Conservation (phyloP, 2,797 vertebrate species). For the Pyrocephalus nanus region DNA sequence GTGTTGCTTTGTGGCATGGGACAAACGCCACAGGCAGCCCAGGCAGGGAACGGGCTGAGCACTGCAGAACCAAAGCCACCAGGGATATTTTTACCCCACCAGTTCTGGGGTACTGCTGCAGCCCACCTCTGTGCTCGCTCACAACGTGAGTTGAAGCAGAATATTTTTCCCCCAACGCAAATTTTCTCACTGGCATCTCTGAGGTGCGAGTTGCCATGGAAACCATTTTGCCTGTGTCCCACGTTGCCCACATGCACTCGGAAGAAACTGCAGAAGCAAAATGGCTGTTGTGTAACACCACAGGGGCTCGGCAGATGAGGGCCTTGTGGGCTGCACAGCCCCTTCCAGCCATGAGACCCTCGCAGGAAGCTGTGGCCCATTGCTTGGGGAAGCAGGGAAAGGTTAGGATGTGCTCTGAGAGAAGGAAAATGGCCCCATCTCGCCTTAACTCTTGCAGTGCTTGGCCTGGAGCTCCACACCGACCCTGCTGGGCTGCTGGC, state of each 20-base stretch:
- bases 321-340: background rate
- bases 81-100: background rate
- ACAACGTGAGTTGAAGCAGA: conserved; percentile 16
- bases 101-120: background rate
- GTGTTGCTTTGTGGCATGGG: background rate
- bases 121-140: background rate
- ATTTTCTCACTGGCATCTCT: conserved; percentile 60
- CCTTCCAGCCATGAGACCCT: background rate
- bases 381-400: background rate
- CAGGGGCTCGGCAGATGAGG: background rate
- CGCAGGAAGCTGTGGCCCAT: background rate
- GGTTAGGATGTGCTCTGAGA: rapidly evolving
- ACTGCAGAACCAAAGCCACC: background rate
- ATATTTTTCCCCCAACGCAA: conserved; percentile 8
- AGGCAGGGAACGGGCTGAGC: background rate
- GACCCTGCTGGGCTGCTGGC: background rate
- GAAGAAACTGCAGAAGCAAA: conserved; percentile 47
- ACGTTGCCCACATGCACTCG: conserved; percentile 41
- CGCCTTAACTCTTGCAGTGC: background rate
- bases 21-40: background rate
- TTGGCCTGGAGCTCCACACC: background rate
- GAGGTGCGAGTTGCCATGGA: conserved; percentile 66
- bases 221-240: conserved; percentile 66
- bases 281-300: conserved; percentile 33
- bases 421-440: background rate